Evolutionary conservation across 2,888 invertebrate species (phyloP).

Genomic region (Eulithis testata): DNA sequence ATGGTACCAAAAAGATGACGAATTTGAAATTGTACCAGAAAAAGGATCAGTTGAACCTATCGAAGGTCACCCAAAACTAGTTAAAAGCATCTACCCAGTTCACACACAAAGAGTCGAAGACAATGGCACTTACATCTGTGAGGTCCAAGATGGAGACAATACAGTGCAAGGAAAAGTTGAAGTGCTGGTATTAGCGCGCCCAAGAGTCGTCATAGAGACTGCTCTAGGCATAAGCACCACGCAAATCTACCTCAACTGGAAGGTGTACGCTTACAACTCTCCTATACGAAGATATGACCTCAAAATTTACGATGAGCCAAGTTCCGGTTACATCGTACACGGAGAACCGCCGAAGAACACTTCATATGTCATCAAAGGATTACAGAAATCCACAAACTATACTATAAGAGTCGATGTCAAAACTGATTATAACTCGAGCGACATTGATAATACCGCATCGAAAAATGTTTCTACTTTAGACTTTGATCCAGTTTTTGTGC

Average conservation of each 20-base stretch:
- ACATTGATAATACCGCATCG: slow-evolving; percentile 57
- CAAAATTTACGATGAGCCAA: slow-evolving; percentile 64
- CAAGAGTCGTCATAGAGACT: slow-evolving; percentile 88
- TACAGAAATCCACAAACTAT: slow-evolving; percentile 88
- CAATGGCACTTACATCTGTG: slow-evolving; percentile 85
- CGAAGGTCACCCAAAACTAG: slow-evolving; percentile 80
- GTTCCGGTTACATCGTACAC: slow-evolving; percentile 42
- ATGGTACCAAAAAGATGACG: slow-evolving; percentile 65
- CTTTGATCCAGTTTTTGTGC: slow-evolving; percentile 91
- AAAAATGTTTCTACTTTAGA: slow-evolving; percentile 85
- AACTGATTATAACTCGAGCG: slow-evolving; percentile 86
- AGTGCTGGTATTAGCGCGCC: slow-evolving; percentile 87
- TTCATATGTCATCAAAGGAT: slow-evolving; percentile 87
- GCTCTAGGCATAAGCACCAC: slow-evolving; percentile 90
- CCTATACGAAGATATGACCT: slow-evolving; percentile 86
- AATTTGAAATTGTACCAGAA: slow-evolving; percentile 27
- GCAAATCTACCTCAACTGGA: slow-evolving; percentile 93
- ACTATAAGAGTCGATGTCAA: slow-evolving; percentile 87
- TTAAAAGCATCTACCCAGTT: slow-evolving; percentile 81
- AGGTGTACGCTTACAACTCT: slow-evolving; percentile 90
- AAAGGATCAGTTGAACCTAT: slow-evolving; percentile 43
- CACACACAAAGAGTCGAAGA: slow-evolving; percentile 85
- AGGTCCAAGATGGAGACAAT: slow-evolving; percentile 60
- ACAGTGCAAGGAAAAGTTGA: slow-evolving; percentile 74
- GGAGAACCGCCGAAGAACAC: slow-evolving; percentile 86